Conservation (phyloP, 2,113 vertebrate genomes). For the Bubo blakistoni region DNA sequence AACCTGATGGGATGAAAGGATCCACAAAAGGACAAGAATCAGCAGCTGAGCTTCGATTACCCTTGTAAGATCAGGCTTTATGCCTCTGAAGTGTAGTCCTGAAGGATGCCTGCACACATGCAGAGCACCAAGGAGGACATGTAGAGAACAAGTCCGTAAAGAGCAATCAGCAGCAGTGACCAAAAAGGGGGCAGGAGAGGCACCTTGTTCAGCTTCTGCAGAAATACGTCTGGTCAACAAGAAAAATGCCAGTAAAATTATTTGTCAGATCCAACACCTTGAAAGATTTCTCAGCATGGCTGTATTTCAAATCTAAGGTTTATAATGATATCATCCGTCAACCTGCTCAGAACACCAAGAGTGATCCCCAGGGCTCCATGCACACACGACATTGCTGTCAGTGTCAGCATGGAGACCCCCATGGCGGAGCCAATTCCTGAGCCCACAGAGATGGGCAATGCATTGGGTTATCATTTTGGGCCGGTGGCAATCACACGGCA, state of each 20-base stretch:
- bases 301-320: background rate
- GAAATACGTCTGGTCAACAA: background rate
- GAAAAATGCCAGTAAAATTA: background rate
- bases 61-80: background rate
- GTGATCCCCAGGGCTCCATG: background rate
- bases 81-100: background rate
- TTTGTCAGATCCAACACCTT: background rate
- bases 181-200: background rate
- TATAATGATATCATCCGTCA: background rate
- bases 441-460: accelerated
- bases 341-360: background rate
- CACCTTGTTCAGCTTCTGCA: background rate
- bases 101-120: background rate
- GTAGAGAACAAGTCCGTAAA: background rate
- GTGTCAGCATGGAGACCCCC: accelerated
- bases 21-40: background rate
- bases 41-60: background rate
- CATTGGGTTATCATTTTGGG: accelerated
- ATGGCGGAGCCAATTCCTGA: background rate
- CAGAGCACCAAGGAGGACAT: background rate
- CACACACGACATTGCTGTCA: accelerated
- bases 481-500: background rate
- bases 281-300: background rate
- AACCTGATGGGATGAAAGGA: background rate
- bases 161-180: background rate